Evolutionary conservation across 1,140 invertebrate genomes (phyloP).

Genomic region (Eubasilissa regina): DNA sequence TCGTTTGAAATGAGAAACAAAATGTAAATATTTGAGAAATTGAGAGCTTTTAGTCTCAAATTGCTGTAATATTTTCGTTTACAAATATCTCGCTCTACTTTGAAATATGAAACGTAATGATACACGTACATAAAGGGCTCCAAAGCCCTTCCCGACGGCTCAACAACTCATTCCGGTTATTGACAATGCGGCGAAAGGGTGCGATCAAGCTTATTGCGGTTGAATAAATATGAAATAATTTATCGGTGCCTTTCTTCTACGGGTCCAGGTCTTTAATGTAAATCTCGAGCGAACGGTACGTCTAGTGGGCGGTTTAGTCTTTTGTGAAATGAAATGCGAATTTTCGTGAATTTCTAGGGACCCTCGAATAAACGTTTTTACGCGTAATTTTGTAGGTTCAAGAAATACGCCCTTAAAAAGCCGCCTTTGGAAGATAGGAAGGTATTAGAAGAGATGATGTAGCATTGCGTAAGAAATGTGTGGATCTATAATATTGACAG

Average conservation of each 20-base stretch:
- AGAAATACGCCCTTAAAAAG: no score
- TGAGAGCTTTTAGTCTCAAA: not conserved
- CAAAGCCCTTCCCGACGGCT: not conserved
- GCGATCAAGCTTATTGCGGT: not conserved
- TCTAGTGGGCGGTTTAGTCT: no score
- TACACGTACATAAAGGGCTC: not conserved
- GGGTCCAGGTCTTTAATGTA: not conserved
- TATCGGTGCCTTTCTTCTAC: not conserved
- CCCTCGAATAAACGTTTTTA: no score
- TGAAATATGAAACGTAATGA: not conserved
- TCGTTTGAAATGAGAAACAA: not conserved
- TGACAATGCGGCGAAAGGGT: not conserved
- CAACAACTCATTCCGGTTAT: not conserved
- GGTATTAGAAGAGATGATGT: no score
- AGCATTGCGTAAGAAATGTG: no score
- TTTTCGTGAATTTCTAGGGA: no score
- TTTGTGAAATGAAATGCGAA: no score
- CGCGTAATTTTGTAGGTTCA: no score
- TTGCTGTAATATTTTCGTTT: not conserved
- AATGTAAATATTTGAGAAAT: not conserved
- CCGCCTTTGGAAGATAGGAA: no score
- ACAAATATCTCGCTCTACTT: not conserved
- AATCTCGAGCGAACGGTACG: not conserved
- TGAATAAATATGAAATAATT: not conserved
- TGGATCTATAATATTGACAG: no score